phyloP scores from a whole-genome alignment of 2,113 vertebrate genomes.

The Axis porcinus region DNA sequence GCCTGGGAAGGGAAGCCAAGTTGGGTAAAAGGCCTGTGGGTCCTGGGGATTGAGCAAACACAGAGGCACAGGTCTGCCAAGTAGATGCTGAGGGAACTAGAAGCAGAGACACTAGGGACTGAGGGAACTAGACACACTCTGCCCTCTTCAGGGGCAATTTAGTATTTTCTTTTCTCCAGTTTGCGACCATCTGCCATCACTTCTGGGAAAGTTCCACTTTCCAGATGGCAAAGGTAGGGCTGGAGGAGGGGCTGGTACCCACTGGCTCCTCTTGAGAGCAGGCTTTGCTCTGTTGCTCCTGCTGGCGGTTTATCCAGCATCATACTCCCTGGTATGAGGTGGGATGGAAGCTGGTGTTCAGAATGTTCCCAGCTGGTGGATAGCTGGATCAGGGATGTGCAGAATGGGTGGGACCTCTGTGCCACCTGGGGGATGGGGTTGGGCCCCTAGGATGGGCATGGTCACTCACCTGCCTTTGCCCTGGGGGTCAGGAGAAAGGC shows the following conservation, averaged over 20 bases:
- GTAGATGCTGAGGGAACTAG: background rate
- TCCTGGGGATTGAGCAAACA: background rate
- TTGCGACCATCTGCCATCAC: background rate
- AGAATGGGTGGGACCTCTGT: background rate
- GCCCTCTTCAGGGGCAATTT: background rate
- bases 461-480: slow-evolving; percentile 49
- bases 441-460: background rate
- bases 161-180: background rate
- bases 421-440: too few relatives aligned
- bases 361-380: background rate
- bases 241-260: too few relatives aligned
- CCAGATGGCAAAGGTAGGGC: background rate
- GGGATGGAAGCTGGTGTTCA: background rate
- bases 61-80: background rate
- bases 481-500: background rate
- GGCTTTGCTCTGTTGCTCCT: background rate
- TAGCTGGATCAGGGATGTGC: background rate
- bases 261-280: background rate
- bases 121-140: background rate
- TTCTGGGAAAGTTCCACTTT: background rate
- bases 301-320: background rate
- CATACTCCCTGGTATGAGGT: background rate
- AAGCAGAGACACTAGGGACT: too few relatives aligned
- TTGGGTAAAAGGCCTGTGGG: background rate
- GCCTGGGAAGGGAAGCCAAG: background rate